phyloP scores from a whole-genome alignment of 2,888 invertebrate genomes.

The Fragum fragum region DNA sequence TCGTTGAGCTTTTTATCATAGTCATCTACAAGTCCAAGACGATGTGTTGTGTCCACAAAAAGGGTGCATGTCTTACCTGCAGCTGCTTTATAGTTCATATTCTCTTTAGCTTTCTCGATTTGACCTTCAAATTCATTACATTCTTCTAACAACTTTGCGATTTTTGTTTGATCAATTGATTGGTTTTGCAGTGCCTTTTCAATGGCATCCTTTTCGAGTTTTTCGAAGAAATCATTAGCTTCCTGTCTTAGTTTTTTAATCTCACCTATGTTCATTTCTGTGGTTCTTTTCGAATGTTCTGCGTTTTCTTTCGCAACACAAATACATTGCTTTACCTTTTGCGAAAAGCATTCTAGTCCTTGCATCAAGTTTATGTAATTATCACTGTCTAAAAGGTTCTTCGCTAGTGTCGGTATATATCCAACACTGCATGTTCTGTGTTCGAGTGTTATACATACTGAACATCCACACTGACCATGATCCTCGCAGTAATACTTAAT shows the following conservation, averaged over 20 bases:
- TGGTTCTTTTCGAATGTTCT: background rate
- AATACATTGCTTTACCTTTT: background rate
- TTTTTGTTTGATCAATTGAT: background rate
- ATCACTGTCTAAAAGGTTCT: background rate
- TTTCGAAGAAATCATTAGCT: background rate
- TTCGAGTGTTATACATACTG: conserved; percentile 14
- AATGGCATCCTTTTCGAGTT: background rate
- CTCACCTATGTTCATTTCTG: background rate
- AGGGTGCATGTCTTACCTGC: background rate
- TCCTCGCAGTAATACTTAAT: conserved; percentile 26
- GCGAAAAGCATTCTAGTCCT: background rate
- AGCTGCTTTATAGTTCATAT: background rate
- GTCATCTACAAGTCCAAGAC: background rate
- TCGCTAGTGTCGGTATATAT: conserved; percentile 24
- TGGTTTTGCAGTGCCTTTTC: background rate
- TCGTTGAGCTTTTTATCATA: background rate
- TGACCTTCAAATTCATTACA: background rate
- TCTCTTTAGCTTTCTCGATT: background rate
- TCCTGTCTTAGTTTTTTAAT: background rate
- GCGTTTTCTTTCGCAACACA: background rate
- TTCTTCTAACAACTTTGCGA: background rate
- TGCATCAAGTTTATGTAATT: background rate
- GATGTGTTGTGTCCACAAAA: background rate
- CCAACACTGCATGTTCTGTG: conserved; percentile 26
- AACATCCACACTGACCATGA: conserved; percentile 26